These are phyloP conservation scores for Okamejei kenojei DNA, from an alignment of 2,797 vertebrate species.

Conservation along the genomic window DNA sequence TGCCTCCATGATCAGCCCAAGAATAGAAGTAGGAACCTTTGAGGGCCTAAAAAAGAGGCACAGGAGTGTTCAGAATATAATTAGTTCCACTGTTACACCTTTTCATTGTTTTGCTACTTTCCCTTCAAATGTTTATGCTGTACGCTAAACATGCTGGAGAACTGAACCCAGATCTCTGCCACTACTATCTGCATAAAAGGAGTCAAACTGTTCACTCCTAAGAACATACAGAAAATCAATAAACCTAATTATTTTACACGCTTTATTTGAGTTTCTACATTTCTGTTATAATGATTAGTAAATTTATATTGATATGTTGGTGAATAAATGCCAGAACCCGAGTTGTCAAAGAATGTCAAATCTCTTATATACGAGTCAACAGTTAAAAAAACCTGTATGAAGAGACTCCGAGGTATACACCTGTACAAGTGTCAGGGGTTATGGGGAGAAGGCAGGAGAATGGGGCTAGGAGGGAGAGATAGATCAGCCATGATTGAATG, in stretches of 20 bases:
- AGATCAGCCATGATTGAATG: no score
- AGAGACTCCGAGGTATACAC: no score
- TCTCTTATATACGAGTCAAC: no score
- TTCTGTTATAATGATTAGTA: neutral
- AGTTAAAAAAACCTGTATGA: no score
- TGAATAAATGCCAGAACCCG: neutral
- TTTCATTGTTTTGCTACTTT: neutral
- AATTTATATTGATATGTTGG: neutral
- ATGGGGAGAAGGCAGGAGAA: no score
- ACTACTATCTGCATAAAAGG: neutral
- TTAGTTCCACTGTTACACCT: neutral
- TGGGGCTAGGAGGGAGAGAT: no score
- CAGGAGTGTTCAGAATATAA: neutral
- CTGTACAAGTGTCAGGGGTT: no score
- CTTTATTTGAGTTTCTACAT: neutral
- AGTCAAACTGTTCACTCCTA: no score
- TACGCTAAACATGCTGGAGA: neutral
- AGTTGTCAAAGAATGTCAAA: neutral
- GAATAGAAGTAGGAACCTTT: constrained; percentile 91
- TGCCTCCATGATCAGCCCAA: constrained; percentile 93
- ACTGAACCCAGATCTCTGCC: neutral
- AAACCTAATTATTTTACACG: neutral
- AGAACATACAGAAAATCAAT: neutral
- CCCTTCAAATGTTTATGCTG: neutral
- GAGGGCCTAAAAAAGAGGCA: constrained; percentile 63